Evolutionary conservation across 2,113 vertebrate genomes (phyloP).

Genomic region (Pelusios castaneus): DNA sequence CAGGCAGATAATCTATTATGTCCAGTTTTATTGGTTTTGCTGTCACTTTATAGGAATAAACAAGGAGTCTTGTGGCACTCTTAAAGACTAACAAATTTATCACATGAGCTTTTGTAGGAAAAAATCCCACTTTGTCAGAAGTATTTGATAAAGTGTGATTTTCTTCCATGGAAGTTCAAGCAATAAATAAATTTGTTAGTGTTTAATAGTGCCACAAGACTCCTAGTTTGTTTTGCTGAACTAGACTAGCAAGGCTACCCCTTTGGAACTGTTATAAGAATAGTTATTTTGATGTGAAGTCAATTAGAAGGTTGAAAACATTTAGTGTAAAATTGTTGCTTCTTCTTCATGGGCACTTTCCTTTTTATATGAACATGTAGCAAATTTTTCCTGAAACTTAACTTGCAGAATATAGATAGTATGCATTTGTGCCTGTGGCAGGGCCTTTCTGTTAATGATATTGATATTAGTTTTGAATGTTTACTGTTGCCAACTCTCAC

Average conservation of each 20-base stretch:
- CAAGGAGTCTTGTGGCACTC: no score
- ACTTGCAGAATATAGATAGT: background rate
- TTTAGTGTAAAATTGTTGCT: background rate
- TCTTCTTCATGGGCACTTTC: background rate
- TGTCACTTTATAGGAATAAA: background rate
- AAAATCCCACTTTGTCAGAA: no score
- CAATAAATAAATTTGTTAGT: no score
- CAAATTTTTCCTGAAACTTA: background rate
- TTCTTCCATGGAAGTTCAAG: no score
- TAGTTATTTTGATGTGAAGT: background rate
- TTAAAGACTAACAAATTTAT: no score
- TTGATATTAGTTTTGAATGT: background rate
- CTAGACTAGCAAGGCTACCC: no score
- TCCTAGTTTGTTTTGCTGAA: no score
- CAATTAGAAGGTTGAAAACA: background rate
- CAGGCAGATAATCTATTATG: background rate
- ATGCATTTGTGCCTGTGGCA: accelerated
- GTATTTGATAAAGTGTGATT: no score
- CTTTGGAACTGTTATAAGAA: no score
- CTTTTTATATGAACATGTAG: background rate
- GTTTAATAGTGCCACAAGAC: no score
- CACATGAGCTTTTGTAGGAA: no score
- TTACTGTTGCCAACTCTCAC: background rate
- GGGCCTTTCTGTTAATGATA: background rate
- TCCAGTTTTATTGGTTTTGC: accelerated